Conservation (phyloP, 2,888 invertebrate genomes). For the Rhagonycha fulva region DNA sequence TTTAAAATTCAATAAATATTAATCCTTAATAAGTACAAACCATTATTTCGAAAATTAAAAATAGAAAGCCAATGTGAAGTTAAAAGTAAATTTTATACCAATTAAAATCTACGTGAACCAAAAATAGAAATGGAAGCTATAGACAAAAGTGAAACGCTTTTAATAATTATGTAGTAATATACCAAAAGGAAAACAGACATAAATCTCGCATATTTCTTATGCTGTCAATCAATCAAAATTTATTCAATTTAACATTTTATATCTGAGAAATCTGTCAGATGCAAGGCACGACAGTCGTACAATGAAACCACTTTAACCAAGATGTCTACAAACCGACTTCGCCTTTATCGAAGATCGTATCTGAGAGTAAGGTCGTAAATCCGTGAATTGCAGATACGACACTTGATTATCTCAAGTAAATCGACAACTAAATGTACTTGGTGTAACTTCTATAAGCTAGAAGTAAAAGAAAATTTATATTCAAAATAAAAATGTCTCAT, state of each 20-base stretch:
- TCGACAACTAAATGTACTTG: slow-evolving; percentile 10
- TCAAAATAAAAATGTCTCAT: background rate
- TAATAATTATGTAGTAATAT: slow-evolving; percentile 15
- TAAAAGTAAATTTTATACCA: background rate
- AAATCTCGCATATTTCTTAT: slow-evolving; percentile 29
- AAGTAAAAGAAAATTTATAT: background rate
- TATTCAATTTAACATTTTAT: slow-evolving; percentile 44
- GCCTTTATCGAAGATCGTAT: slow-evolving; percentile 37
- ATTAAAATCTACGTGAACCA: background rate
- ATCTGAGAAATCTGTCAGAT: slow-evolving; percentile 46
- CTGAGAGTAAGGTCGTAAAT: slow-evolving; percentile 39
- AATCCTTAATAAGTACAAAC: too few species aligned
- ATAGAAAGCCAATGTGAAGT: background rate
- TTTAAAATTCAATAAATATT: too few species aligned
- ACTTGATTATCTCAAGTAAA: slow-evolving; percentile 36
- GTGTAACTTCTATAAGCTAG: background rate
- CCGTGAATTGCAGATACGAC: slow-evolving; percentile 41
- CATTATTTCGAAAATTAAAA: background rate
- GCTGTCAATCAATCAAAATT: slow-evolving; percentile 41
- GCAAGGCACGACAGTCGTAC: slow-evolving; percentile 40
- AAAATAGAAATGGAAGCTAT: background rate
- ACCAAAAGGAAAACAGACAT: slow-evolving; percentile 16
- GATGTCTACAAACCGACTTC: slow-evolving; percentile 40
- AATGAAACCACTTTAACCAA: slow-evolving; percentile 44
- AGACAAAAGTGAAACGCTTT: background rate